A percentile compares a stretch with the other conserved stretches of the same genome.
Evolutionary conservation across 2,797 vertebrate species (phyloP).

Genomic region (Morelia viridis): DNA sequence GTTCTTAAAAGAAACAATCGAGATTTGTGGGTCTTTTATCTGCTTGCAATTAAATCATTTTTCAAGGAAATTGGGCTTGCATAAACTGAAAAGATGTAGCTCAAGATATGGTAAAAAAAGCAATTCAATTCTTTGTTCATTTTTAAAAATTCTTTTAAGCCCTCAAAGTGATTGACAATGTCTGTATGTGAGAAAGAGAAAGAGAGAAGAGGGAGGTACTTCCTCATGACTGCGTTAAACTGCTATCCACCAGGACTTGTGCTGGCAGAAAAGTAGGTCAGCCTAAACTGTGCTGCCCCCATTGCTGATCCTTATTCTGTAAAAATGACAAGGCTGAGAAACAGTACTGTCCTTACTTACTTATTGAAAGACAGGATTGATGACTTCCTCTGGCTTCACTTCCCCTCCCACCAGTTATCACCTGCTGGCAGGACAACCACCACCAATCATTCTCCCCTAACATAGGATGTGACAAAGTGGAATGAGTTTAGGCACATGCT

Average conservation of each 20-base stretch:
- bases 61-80: neutral
- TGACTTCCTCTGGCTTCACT: neutral
- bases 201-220: neutral
- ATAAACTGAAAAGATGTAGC: conserved; percentile 20
- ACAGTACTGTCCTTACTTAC: neutral
- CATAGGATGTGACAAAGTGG: neutral
- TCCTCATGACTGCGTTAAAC: neutral
- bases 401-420: neutral
- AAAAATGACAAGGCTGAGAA: neutral
- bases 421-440: neutral
- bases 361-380: neutral
- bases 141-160: neutral
- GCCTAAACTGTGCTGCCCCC: neutral
- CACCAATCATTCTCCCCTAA: neutral
- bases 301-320: neutral
- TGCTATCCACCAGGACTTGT: neutral
- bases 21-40: conserved; percentile 39
- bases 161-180: neutral
- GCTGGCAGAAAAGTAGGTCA: neutral
- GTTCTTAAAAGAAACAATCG: conserved; percentile 60
- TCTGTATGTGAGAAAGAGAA: neutral
- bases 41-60: neutral
- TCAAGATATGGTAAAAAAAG: neutral
- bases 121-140: conserved; percentile 19
- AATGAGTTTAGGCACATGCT: neutral